Conservation (phyloP, 2,113 vertebrate species). For the Vireo altiloquus region DNA sequence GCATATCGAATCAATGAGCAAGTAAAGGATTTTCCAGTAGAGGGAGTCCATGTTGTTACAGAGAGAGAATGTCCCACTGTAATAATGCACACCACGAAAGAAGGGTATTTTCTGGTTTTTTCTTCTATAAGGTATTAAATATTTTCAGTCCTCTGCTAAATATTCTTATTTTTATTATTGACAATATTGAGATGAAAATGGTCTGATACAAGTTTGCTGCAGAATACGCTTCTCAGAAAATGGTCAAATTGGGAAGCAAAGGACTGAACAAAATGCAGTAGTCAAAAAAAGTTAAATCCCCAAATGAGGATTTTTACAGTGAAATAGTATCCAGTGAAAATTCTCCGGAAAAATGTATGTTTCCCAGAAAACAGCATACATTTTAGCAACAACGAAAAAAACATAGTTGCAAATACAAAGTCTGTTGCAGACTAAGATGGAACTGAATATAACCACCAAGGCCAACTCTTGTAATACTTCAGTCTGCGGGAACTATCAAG, state of each 20-base stretch:
- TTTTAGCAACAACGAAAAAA: not conserved
- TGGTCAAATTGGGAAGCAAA: not conserved
- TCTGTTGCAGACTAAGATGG: not conserved
- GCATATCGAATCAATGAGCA: not conserved
- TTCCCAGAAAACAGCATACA: not conserved
- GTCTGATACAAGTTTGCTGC: not conserved
- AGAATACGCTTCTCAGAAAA: not conserved
- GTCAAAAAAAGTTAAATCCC: not conserved
- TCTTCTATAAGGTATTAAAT: not conserved
- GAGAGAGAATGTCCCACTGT: not conserved
- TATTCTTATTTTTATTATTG: not conserved
- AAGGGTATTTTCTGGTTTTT: not conserved
- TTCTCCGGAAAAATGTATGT: not conserved
- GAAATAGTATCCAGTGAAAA: not conserved
- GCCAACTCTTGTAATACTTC: not conserved
- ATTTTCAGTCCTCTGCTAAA: not conserved
- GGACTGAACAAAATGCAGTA: not conserved
- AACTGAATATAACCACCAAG: not conserved
- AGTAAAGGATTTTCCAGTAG: conserved; percentile 33
- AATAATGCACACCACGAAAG: not conserved
- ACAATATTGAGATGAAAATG: not conserved
- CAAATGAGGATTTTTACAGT: not conserved
- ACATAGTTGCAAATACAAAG: not conserved
- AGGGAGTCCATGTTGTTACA: conserved; percentile 24
- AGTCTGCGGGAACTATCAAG: not conserved